These are phyloP conservation scores for Philereme vetulata DNA, from an alignment of 2,888 invertebrate genomes.

Conservation along the genomic window DNA sequence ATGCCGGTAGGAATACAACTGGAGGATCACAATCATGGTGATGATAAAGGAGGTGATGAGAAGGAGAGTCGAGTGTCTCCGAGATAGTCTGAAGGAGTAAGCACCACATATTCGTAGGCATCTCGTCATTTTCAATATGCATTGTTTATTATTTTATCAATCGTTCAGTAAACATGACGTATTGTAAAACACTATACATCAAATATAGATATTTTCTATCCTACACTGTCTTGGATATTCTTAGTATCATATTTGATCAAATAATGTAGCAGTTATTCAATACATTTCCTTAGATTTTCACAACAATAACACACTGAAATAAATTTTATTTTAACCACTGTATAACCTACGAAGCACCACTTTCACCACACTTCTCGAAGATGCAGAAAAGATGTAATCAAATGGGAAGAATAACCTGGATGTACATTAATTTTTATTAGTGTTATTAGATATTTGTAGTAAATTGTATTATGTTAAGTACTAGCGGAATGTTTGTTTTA, in stretches of 20 bases:
- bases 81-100: constrained; percentile 70
- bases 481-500: constrained; percentile 43
- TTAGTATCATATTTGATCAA: constrained; percentile 6
- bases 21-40: constrained; percentile 63
- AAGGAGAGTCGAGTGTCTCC: constrained; percentile 68
- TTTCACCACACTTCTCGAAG: not conserved
- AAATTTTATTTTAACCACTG: constrained; percentile 4
- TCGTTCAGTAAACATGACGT: constrained; percentile 33
- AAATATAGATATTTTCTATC: not conserved
- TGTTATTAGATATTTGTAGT: constrained; percentile 12
- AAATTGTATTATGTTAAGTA: constrained; percentile 24
- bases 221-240: not conserved
- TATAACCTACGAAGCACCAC: constrained; percentile 7
- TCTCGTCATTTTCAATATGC: constrained; percentile 69
- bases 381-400: not conserved
- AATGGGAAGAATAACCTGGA: not conserved
- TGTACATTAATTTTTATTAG: not conserved
- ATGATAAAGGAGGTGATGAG: constrained; percentile 63
- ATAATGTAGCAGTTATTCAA: not conserved
- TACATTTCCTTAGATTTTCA: not conserved
- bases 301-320: constrained; percentile 3
- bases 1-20: constrained; percentile 66
- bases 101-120: constrained; percentile 73
- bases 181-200: not conserved
- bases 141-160: constrained; percentile 52